phyloP scores from a whole-genome alignment of 2,113 vertebrate species.

The Pandion haliaetus region DNA sequence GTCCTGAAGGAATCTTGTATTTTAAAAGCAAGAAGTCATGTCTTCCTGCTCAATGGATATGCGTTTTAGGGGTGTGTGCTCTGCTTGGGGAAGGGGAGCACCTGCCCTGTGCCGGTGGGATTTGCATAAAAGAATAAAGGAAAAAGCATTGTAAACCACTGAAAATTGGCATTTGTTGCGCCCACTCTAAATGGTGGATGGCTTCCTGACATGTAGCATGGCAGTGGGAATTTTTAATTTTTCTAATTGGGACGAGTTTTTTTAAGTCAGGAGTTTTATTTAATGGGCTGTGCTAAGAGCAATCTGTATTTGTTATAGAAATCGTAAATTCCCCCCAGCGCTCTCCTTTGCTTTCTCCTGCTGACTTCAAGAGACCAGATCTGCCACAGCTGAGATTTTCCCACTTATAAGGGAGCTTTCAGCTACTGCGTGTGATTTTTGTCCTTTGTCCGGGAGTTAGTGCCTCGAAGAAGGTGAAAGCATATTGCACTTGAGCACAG shows the following conservation, averaged over 20 bases:
- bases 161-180: neutral
- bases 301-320: neutral
- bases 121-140: neutral
- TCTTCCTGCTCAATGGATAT: accelerated
- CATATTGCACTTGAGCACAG: neutral
- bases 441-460: neutral
- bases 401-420: neutral
- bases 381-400: neutral
- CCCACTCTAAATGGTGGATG: neutral
- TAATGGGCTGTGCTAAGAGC: neutral
- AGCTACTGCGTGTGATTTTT: neutral
- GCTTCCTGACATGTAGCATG: accelerated
- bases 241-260: neutral
- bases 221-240: neutral
- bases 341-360: neutral
- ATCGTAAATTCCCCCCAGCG: neutral
- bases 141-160: neutral
- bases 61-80: accelerated
- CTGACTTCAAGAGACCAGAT: neutral
- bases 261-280: neutral
- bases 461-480: neutral
- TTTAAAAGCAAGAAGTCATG: neutral
- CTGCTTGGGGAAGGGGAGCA: neutral
- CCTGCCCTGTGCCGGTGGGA: neutral
- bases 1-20: neutral